These are phyloP conservation scores for Nymphalis c-album DNA, from an alignment of 2,888 invertebrate species.

Conservation along the genomic window DNA sequence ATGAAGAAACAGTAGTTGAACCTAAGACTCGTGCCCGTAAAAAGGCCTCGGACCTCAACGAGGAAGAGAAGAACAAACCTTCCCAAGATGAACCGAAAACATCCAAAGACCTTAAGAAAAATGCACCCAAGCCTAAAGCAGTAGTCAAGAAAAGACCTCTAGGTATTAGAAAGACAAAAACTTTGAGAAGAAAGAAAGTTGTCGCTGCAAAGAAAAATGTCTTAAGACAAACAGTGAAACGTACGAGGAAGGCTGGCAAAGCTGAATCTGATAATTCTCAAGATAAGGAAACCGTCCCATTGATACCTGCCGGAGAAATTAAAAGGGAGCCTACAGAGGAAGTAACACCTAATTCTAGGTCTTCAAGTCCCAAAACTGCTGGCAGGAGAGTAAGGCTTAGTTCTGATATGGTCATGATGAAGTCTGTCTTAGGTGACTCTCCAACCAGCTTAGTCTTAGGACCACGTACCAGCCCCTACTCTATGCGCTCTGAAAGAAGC, in stretches of 20 bases:
- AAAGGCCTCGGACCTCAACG: conserved; percentile 68
- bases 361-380: conserved; percentile 74
- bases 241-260: conserved; percentile 67
- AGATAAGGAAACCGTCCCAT: conserved; percentile 64
- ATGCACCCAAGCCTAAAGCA: conserved; percentile 65
- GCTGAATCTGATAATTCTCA: conserved; percentile 58
- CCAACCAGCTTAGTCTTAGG: conserved; percentile 66
- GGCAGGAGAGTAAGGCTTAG: conserved; percentile 69
- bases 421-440: conserved; percentile 69
- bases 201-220: conserved; percentile 63
- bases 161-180: conserved; percentile 69
- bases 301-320: conserved; percentile 72
- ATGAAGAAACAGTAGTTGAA: conserved; percentile 70
- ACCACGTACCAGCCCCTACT: conserved; percentile 80
- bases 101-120: conserved; percentile 70
- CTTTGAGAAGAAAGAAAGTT: conserved; percentile 69
- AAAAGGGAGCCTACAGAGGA: conserved; percentile 75
- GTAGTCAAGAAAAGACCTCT: conserved; percentile 72
- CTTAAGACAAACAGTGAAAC: conserved; percentile 58
- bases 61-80: conserved; percentile 66
- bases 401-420: conserved; percentile 76
- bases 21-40: conserved; percentile 77
- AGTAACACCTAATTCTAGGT: conserved; percentile 66
- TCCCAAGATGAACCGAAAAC: conserved; percentile 72
- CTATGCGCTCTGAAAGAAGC: conserved; percentile 82